These are phyloP conservation scores for Silurus aristotelis DNA, from an alignment of 2,797 vertebrate species.

Conservation along the genomic window DNA sequence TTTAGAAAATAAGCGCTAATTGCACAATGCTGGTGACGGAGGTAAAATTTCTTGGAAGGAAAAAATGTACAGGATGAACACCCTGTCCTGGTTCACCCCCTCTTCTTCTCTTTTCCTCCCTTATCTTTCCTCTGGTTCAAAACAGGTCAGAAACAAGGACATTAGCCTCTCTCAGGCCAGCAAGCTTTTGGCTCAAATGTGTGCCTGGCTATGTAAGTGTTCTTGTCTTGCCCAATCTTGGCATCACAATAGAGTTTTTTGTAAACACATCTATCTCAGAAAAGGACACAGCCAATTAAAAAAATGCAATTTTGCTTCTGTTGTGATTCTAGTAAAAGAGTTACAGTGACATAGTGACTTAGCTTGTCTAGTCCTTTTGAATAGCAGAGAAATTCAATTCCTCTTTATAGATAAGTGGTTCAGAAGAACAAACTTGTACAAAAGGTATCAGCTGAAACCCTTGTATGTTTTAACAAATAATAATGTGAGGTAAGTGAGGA, in stretches of 20 bases:
- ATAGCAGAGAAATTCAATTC: background rate
- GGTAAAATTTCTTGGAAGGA: constrained; percentile 2
- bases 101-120: background rate
- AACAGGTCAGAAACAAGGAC: constrained; percentile 47
- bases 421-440: background rate
- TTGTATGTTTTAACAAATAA: background rate
- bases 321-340: background rate
- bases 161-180: constrained; percentile 26
- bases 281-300: constrained; percentile 14
- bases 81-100: background rate
- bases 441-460: background rate
- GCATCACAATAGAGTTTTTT: constrained; percentile 38
- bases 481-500: background rate
- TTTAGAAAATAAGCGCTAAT: constrained; percentile 30
- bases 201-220: background rate
- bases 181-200: constrained; percentile 27
- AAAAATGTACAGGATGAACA: background rate
- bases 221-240: constrained; percentile 22
- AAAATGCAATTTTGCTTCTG: constrained; percentile 14
- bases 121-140: background rate
- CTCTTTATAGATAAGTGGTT: background rate
- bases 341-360: background rate
- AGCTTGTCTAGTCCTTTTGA: background rate
- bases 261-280: constrained; percentile 20
- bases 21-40: background rate